A percentile compares a stretch with the other conserved stretches of the same genome.
phyloP scores from a whole-genome alignment of 2,888 invertebrate species.

The Meliscaeva auricollis region DNA sequence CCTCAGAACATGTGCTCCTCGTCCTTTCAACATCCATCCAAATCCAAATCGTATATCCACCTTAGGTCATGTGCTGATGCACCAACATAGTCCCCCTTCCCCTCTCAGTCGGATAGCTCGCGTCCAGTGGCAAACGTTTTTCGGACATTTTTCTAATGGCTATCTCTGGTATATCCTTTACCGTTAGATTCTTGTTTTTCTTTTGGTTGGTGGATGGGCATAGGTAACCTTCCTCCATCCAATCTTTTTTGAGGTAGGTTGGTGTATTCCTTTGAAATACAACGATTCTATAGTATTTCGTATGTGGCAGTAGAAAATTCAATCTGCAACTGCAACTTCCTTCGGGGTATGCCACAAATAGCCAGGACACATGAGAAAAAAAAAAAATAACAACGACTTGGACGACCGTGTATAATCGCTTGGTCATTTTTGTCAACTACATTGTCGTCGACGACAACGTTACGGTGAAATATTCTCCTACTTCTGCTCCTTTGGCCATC shows the following conservation, averaged over 20 bases:
- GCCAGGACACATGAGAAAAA: slow-evolving; percentile 3
- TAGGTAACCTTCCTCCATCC: neutral
- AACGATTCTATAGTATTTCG: slow-evolving; percentile 22
- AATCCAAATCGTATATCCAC: slow-evolving; percentile 11
- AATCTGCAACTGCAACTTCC: slow-evolving; percentile 70
- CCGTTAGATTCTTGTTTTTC: slow-evolving; percentile 5
- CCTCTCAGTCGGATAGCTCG: slow-evolving; percentile 30
- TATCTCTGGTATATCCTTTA: slow-evolving; percentile 46
- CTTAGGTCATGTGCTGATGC: slow-evolving; percentile 71
- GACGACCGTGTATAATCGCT: slow-evolving; percentile 45
- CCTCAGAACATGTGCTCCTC: slow-evolving; percentile 66
- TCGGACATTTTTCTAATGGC: slow-evolving; percentile 74
- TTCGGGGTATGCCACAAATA: slow-evolving; percentile 64
- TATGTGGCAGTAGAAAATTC: slow-evolving; percentile 65
- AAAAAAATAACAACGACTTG: slow-evolving; percentile 10
- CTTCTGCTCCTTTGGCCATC: slow-evolving; percentile 29
- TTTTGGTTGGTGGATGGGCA: neutral
- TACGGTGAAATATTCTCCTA: slow-evolving; percentile 48
- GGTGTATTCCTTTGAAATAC: slow-evolving; percentile 45
- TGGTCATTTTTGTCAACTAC: slow-evolving; percentile 47
- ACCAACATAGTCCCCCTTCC: neutral
- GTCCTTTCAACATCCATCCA: slow-evolving; percentile 41
- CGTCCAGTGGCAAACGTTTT: slow-evolving; percentile 62
- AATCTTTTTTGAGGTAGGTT: slow-evolving; percentile 13
- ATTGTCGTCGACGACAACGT: slow-evolving; percentile 2